Base-by-base conservation (phyloP, 2,797 vertebrate species). In the Astyanax mexicanus region DNA sequence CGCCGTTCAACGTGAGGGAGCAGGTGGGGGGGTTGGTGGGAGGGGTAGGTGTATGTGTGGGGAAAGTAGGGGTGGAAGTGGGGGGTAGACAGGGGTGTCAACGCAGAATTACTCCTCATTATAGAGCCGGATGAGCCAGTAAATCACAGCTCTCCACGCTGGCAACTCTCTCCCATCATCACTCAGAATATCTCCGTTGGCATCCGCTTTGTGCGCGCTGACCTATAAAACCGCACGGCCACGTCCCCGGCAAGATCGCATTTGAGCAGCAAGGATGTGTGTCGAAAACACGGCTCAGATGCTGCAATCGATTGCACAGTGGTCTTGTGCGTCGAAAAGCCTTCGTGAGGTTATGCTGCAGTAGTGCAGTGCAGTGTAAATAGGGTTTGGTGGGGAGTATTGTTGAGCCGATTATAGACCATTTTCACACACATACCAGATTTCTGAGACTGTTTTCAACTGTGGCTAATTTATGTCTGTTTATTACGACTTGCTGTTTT, bases 41-140 rank as follows among this genome's bases (percentile, higher is more conserved):
- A 15, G 37, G 58, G 72, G 74, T 32, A 40, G 51, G 64, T 21
- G 35, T 32, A 29, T 5, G 35, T 19, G 23, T 35, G 49, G 66
- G n/a, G 29, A 38, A 23, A n/a, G 49, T 27, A 12, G 75, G 80
- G 74, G n/a, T n/a, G n/a, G n/a, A n/a, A n/a, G n/a, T n/a, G 78
- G 79, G 51, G 49, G 45, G 17, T 4, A 83, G 78, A 81, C 45
- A 83, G 85, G 86, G 89, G n/a, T 91, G 87, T 91, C 89, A 89
- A 90, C 90, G 85, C 84, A 86, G 90, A 92, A 93, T 93, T 92
- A 92, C 91, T 92, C 87, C 91, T 93, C 91, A 93, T 94, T 93
- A 93, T 80, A 66, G 84, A 81, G 84, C 83, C 81, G 79, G 84
- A 91, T 88, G 84, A 91, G 86, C 89, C 87, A 91, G 86, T 94